Base-by-base conservation (phyloP, 2,888 invertebrate genomes). In the Oxycera nigricornis region DNA sequence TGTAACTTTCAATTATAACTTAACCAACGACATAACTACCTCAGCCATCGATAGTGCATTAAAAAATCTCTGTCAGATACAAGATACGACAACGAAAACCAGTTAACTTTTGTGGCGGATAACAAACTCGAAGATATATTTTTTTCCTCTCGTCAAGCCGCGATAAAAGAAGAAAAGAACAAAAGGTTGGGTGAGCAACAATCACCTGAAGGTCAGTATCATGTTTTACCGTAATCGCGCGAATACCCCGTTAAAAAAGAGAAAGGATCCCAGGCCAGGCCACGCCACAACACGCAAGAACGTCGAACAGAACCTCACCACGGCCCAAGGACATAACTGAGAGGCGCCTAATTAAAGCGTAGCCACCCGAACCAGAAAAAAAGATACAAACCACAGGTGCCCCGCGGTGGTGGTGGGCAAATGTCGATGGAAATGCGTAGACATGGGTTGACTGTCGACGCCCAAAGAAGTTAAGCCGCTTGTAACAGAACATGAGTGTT, bases 341-440 rank as follows among this genome's bases (percentile, higher is more conserved):
- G n/a, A 67, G 67, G 67, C 67, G 67, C 67, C 67, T 67, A 67
- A 67, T 67, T 67, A 46, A 67, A 46, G 24, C 26, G 24, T n/a
- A n/a, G n/a, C n/a, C 6, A 59, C 28, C 9, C n/a, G n/a, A 11
- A 1, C 20, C 2, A 62, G 2, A 62, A 35, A 35, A 35, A 14
- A 26, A 67, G 6, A 14, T 26, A n/a, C n/a, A n/a, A n/a, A n/a
- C n/a, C n/a, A n/a, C n/a, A n/a, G n/a, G n/a, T n/a, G n/a, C n/a
- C n/a, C n/a, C n/a, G n/a, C 2, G 22, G 39, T 35, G n/a, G 20
- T 20, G n/a, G 2, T 62, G 31, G 20, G 31, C 22, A 35, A 24
- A 39, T 62, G 17, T 17, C 35, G 17, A 35, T 20, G 17, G 9
- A 35, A 35, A 62, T 62, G 62, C 62, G 62, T 35, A 35, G 9